Base-by-base conservation (phyloP, 2,113 vertebrate species). In the Carettochelys insculpta region DNA sequence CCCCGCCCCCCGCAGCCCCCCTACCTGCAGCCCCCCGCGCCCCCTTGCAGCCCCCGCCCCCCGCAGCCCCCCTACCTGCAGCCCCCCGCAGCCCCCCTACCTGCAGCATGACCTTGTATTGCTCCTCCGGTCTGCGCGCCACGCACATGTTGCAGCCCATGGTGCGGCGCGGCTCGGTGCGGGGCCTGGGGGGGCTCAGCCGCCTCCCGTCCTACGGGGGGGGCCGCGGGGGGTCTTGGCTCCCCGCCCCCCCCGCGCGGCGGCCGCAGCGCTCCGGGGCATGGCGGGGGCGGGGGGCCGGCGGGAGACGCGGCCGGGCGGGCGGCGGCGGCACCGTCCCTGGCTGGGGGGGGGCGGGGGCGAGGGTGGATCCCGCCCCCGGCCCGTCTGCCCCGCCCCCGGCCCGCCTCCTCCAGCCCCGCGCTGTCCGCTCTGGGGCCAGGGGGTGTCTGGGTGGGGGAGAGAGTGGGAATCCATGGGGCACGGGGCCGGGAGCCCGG, bases 61-160 rank as follows among this genome's bases (percentile, higher is more conserved):
- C 68, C 38, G 75, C 48, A 82, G 79, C 93, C 94, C 90, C 78
- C 91, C 87, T 90, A 93, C 87, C 92, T 88, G 80, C 86, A 84
- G 73, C 61, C 83, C 84, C 76, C 88, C 58, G 50, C 31, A 22
- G 77, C 10, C 51, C 79, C 68, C 98, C 98, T 97, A 99, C 98
- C 98, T 99, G 99, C 94, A 99, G 98, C 98, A 98, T 98, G 93
- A 99, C 98, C 97, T 98, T 97, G 98, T 98, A 99, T 93, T 99
- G 99, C 88, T 99, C 99, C 97, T 99, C 98, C 2, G 98, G 98
- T 86, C 98, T 98, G 95, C 98, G 98, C 88, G 98, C 98, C 96
- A 99, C 98, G 95, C 99, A 99, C 98, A 99, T 99, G 97, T 99
- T 99, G 96, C 99, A 99, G 94, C 99, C 99, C 99, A 99, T 99